A percentile compares a stretch with the other conserved stretches of the same genome.
phyloP scores from a whole-genome alignment of 2,888 invertebrate species.

The Scaptomyza reducta region DNA sequence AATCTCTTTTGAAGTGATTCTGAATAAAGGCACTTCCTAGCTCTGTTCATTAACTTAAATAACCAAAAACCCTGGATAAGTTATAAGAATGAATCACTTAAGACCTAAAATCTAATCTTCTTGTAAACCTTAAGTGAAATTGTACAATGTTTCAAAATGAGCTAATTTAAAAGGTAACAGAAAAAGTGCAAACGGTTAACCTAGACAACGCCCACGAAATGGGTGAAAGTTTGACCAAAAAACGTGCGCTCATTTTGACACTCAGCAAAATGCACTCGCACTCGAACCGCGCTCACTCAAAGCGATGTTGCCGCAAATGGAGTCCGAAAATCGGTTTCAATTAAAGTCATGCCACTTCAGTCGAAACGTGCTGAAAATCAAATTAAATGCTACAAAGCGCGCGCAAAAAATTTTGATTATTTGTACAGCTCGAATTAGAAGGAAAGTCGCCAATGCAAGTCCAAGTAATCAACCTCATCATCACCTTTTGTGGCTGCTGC shows the following conservation, averaged over 20 bases:
- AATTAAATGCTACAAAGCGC: slow-evolving; percentile 70
- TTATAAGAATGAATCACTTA: background rate
- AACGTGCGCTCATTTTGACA: slow-evolving; percentile 76
- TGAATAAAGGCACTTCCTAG: background rate
- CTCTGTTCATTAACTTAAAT: background rate
- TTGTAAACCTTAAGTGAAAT: no score
- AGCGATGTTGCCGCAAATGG: slow-evolving; percentile 22
- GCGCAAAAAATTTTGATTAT: slow-evolving; percentile 72
- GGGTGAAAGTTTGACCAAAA: slow-evolving; percentile 68
- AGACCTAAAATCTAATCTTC: background rate
- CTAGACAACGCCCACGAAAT: slow-evolving; percentile 67
- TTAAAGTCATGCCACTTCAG: slow-evolving; percentile 41
- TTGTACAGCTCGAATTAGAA: slow-evolving; percentile 74
- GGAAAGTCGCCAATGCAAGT: slow-evolving; percentile 73
- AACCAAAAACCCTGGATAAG: background rate
- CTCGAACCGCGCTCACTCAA: slow-evolving; percentile 15
- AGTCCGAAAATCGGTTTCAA: slow-evolving; percentile 57
- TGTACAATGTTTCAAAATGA: slow-evolving; percentile 17
- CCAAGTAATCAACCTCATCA: slow-evolving; percentile 76
- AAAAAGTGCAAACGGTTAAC: slow-evolving; percentile 27
- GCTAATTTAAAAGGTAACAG: slow-evolving; percentile 35
- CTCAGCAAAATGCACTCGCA: slow-evolving; percentile 57
- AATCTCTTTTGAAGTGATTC: background rate
- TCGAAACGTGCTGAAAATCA: slow-evolving; percentile 77
- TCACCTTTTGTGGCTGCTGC: slow-evolving; percentile 68